These are phyloP conservation scores for Cyanoderma ruficeps DNA, from an alignment of 2,113 vertebrate genomes.

Conservation along the genomic window DNA sequence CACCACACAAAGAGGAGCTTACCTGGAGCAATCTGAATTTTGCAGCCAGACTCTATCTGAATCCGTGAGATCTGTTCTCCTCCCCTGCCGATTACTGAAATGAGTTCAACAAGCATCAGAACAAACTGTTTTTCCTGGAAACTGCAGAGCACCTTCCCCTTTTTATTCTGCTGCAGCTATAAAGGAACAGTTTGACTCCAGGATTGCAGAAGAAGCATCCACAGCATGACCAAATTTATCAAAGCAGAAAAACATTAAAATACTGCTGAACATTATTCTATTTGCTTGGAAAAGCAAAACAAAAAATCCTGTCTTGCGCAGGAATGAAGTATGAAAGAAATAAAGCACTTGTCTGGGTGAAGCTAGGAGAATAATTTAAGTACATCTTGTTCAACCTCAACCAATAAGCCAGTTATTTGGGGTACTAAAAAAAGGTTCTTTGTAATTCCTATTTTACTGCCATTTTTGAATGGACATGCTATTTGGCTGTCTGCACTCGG, in stretches of 20 bases:
- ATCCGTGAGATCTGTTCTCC: slow-evolving; percentile 98
- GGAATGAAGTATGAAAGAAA: not conserved
- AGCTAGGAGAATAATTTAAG: not conserved
- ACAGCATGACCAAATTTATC: not conserved
- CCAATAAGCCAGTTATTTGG: not conserved
- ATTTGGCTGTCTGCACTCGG: not conserved
- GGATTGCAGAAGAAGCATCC: not conserved
- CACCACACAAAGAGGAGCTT: slow-evolving; percentile 2
- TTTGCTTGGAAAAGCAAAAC: not conserved
- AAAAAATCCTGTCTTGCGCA: not conserved
- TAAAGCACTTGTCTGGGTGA: not conserved
- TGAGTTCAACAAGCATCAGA: slow-evolving; percentile 65
- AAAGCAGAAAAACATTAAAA: not conserved
- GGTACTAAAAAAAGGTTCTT: not conserved
- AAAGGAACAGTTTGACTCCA: slow-evolving; percentile 31
- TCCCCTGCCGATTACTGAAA: slow-evolving; percentile 95
- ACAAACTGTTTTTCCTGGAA: not conserved
- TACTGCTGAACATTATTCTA: not conserved
- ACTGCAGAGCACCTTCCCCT: not conserved
- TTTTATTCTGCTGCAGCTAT: not conserved
- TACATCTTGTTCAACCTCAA: not conserved
- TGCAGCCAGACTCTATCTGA: slow-evolving; percentile 98
- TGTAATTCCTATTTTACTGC: not conserved
- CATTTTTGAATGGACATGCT: not conserved
- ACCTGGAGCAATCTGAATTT: slow-evolving; percentile 99